Evolutionary conservation across 2,888 invertebrate genomes (phyloP).

Genomic region (Kryphioiulus occultus): DNA sequence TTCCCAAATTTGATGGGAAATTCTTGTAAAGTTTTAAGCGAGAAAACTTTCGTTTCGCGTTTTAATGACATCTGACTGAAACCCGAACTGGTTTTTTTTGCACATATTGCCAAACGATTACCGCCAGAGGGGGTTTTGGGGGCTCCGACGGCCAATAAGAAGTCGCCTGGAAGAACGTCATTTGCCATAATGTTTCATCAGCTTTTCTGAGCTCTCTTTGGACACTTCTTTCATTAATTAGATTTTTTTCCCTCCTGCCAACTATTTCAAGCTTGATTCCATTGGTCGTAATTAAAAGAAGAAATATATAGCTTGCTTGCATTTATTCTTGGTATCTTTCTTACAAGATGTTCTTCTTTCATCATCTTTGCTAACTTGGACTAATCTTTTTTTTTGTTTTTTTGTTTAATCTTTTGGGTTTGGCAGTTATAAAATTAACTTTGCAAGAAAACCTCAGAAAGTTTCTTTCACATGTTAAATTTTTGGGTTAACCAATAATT

Average conservation of each 20-base stretch:
- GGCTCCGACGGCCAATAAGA: neutral
- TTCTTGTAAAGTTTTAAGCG: slow-evolving; percentile 40
- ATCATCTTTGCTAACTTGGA: too few species aligned
- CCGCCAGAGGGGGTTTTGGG: neutral
- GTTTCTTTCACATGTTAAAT: too few species aligned
- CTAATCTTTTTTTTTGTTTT: too few species aligned
- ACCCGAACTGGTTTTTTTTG: neutral
- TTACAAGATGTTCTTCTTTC: neutral
- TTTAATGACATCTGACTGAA: slow-evolving; percentile 39
- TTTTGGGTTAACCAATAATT: too few species aligned
- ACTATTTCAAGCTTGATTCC: slow-evolving; percentile 42
- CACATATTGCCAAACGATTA: slow-evolving; percentile 18
- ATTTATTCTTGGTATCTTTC: slow-evolving; percentile 37
- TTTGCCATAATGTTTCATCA: slow-evolving; percentile 47
- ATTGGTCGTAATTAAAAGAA: slow-evolving; percentile 46
- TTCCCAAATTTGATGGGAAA: slow-evolving; percentile 44
- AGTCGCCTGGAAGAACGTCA: neutral
- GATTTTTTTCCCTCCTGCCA: slow-evolving; percentile 25
- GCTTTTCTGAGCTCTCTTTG: slow-evolving; percentile 39
- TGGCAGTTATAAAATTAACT: too few species aligned
- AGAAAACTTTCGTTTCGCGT: slow-evolving; percentile 43
- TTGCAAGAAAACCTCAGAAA: too few species aligned
- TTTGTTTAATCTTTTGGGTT: too few species aligned
- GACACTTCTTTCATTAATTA: slow-evolving; percentile 45
- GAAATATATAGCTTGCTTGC: slow-evolving; percentile 26